Conservation (phyloP, 2,113 vertebrate genomes). For the Macroglossus sobrinus region DNA sequence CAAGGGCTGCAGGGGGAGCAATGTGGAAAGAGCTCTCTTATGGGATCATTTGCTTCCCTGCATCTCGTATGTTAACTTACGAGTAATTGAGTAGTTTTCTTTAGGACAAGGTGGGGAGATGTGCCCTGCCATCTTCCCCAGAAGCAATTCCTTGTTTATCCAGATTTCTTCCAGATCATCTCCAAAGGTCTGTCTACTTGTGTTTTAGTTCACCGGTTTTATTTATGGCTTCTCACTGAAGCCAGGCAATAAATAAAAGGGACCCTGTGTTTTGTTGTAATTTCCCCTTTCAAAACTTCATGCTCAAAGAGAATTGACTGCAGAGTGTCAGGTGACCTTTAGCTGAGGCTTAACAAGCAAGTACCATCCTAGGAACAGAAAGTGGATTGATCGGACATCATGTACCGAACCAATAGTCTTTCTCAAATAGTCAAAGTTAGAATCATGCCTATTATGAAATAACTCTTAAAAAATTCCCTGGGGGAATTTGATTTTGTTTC, state of each 20-base stretch:
- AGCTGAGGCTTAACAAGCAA: constrained; percentile 61
- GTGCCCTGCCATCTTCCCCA: constrained; percentile 49
- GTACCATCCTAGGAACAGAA: neutral
- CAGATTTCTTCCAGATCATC: constrained; percentile 66
- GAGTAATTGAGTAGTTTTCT: neutral
- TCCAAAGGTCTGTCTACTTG: constrained; percentile 72
- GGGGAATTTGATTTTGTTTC: constrained; percentile 56
- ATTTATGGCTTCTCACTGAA: constrained; percentile 75
- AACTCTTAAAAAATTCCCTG: neutral
- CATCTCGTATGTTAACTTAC: neutral
- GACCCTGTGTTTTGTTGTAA: constrained; percentile 68
- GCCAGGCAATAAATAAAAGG: constrained; percentile 68
- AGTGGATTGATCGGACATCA: constrained; percentile 41
- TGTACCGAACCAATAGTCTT: neutral
- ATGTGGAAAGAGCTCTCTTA: neutral
- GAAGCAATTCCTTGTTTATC: constrained; percentile 62
- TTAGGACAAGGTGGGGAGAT: neutral
- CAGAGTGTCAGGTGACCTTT: constrained; percentile 69
- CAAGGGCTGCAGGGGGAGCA: neutral
- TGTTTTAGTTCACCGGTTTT: constrained; percentile 77
- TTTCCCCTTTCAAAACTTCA: constrained; percentile 76
- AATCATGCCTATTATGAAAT: neutral
- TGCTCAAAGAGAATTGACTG: constrained; percentile 80
- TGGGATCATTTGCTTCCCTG: neutral
- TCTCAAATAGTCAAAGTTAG: constrained; percentile 25